Base-by-base conservation (phyloP, 2,797 vertebrate species). In the Poliocrania exsul region DNA sequence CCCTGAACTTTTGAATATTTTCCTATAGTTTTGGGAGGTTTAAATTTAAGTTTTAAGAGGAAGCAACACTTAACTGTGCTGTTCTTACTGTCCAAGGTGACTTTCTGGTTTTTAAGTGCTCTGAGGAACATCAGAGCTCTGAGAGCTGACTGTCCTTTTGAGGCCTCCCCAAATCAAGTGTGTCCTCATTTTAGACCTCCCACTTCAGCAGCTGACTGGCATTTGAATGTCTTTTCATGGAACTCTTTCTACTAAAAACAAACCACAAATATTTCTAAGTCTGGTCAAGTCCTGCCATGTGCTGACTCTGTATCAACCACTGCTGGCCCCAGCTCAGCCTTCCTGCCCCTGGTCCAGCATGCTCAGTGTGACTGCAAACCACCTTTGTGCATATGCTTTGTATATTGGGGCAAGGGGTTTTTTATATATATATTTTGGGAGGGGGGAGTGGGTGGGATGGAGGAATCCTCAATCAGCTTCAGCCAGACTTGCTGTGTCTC, bases 351-450 rank as follows among this genome's bases (percentile, higher is more conserved):
- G 26, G 66, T 26, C 73, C 67, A 53, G 97, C 97, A 92, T 96
- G 97, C 96, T 96, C 93, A 26, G 90, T 95, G 97, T 96, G 96
- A 95, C 97, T 96, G 93, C 95, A 92, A 81, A 65, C 87, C 88
- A 87, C 96, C 95, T 12, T 95, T 97, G 97, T 96, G 97, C 97
- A 93, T 95, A 95, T 66, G 96, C 97, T 98, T 97, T 98, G 97
- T 98, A 98, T 95, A 97, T 97, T 84, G 95, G 96, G 97, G 93
- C 93, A 23, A 85, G 97, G 97, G 97, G 93, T 96, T 97, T 98
- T 97, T 96, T 98, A 97, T 95, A 95, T 96, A 95, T 90, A 78
- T 96, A 92, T 96, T 94, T 93, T 84, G 96, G 97, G 95, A 92
- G 77, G 95, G 96, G 95, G 84, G 71, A 57, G 93, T 26, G 85